Conservation (phyloP, 2,113 vertebrate species). For the Sebastes schlegelii region DNA sequence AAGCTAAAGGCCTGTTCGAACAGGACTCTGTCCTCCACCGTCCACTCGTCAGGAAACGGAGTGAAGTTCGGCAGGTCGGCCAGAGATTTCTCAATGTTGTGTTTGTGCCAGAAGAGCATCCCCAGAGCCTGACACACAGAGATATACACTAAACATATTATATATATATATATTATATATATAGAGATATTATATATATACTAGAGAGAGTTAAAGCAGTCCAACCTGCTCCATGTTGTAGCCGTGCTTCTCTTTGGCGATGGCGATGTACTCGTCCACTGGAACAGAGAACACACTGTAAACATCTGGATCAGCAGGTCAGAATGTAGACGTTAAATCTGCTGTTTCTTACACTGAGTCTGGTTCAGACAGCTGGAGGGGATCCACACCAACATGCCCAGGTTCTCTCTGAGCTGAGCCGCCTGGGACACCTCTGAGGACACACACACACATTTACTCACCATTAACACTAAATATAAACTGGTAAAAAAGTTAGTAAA, state of each 20-base stretch:
- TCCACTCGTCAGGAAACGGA: conserved; percentile 98
- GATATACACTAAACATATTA: neutral
- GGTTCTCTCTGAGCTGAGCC: conserved; percentile 92
- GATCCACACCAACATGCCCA: conserved; percentile 98
- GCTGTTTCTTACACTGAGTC: conserved; percentile 88
- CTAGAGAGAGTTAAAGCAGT: neutral
- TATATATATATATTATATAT: no score
- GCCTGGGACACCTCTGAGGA: conserved; percentile 87
- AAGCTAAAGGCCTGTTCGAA: conserved; percentile 98
- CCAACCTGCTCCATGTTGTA: conserved; percentile 92
- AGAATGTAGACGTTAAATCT: neutral
- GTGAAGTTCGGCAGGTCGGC: conserved; percentile 97
- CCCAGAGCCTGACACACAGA: conserved; percentile 88
- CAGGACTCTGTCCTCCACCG: conserved; percentile 95
- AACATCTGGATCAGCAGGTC: neutral
- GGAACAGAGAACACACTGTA: conserved; percentile 56
- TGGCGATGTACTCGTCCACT: conserved; percentile 97
- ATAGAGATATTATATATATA: neutral
- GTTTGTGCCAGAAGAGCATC: conserved; percentile 99
- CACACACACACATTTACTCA: conserved; percentile 3
- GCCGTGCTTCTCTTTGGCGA: conserved; percentile 96
- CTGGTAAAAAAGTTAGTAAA: no score
- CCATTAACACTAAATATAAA: no score
- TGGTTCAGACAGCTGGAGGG: conserved; percentile 92
- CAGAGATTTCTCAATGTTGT: conserved; percentile 96